Conservation (phyloP, 2,113 vertebrate species). For the Hydropotes inermis region DNA sequence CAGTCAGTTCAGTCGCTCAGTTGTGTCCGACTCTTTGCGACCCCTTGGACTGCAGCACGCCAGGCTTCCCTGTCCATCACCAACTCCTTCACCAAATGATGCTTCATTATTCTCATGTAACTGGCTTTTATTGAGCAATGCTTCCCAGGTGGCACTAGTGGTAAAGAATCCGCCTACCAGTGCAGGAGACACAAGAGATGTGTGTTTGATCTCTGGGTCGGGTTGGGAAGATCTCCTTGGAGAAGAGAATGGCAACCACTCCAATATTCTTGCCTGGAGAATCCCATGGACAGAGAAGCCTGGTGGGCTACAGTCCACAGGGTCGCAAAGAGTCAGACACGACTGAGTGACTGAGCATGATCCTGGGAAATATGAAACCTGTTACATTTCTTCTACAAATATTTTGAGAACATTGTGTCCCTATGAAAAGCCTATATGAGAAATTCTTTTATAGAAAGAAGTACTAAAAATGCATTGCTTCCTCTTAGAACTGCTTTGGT, state of each 20-base stretch:
- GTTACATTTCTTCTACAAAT: neutral
- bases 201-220: neutral
- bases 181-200: neutral
- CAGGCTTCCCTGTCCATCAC: neutral
- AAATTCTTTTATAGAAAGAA: neutral
- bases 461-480: neutral
- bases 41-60: accelerated
- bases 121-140: neutral
- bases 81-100: neutral
- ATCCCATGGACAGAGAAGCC: neutral
- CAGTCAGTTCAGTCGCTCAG: neutral
- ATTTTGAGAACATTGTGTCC: neutral
- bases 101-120: neutral
- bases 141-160: neutral
- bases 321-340: neutral
- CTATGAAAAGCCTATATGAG: neutral
- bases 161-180: neutral
- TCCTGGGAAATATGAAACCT: neutral
- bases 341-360: neutral
- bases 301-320: neutral
- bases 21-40: neutral
- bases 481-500: neutral
- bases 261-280: neutral
- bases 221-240: neutral
- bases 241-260: neutral